Percentiles rank a stretch among this genome's conserved stretches.
phyloP scores from a whole-genome alignment of 2,113 vertebrate genomes.

The Amblyopsis rosae region DNA sequence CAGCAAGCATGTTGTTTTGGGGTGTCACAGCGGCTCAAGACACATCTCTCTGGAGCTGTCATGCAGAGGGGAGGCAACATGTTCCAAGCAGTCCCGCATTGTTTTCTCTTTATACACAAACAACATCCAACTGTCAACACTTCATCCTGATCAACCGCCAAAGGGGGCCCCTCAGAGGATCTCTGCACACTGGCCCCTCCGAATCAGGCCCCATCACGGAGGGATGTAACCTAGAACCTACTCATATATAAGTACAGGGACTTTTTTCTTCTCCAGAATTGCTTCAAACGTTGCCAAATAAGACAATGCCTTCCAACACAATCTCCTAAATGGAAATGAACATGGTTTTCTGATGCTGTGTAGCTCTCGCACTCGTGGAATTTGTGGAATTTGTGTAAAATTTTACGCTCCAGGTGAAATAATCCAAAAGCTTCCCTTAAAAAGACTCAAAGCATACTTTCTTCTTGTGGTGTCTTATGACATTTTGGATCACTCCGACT shows the following conservation, averaged over 20 bases:
- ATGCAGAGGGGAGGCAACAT: conserved; percentile 52
- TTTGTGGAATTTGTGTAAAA: background rate
- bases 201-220: conserved; percentile 35
- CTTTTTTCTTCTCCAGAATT: conserved; percentile 22
- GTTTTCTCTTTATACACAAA: conserved; percentile 70
- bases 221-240: conserved; percentile 38
- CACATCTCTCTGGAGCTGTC: conserved; percentile 50
- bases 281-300: conserved; percentile 1
- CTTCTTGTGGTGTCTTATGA: conserved; percentile 36
- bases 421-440: conserved; percentile 20
- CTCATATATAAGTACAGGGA: conserved; percentile 19
- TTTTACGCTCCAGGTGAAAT: conserved; percentile 5
- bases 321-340: conserved; percentile 8
- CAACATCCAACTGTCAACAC: conserved; percentile 72
- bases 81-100: conserved; percentile 71
- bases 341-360: background rate
- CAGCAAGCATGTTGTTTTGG: conserved; percentile 40
- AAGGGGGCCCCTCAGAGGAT: conserved; percentile 56
- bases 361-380: background rate
- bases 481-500: conserved; percentile 48
- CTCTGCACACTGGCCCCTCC: conserved; percentile 25
- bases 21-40: conserved; percentile 43
- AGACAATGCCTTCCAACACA: conserved; percentile 8
- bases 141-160: conserved; percentile 71
- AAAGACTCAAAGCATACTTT: conserved; percentile 18